A percentile compares a stretch with the other conserved stretches of the same genome.
Conservation (phyloP, 2,888 invertebrate species). For the Iphiclides podalirius region DNA sequence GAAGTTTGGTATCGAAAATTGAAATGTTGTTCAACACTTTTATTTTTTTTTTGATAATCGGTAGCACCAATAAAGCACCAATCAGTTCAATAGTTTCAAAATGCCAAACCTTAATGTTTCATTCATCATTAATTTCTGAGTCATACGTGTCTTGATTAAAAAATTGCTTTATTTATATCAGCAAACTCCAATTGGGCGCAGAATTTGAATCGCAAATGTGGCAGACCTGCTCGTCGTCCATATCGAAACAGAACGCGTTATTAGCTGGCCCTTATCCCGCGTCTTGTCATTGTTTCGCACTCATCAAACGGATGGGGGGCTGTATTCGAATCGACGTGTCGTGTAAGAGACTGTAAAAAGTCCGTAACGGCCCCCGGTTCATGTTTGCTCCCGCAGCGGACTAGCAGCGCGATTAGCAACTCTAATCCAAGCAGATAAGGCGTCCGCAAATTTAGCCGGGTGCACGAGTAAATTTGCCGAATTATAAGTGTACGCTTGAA, state of each 20-base stretch:
- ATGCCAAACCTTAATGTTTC: too few relatives aligned
- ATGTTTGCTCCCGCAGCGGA: constrained; percentile 12
- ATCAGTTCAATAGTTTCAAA: too few relatives aligned
- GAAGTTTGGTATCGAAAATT: too few relatives aligned
- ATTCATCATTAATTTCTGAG: too few relatives aligned
- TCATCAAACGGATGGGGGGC: constrained; percentile 50
- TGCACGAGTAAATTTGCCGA: constrained; percentile 35
- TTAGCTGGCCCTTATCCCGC: constrained; percentile 58
- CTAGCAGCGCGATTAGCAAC: neutral
- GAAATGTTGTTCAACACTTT: too few relatives aligned
- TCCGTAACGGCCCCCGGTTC: constrained; percentile 49
- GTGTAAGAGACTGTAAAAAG: constrained; percentile 75
- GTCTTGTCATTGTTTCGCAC: constrained; percentile 67
- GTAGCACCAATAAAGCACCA: too few relatives aligned
- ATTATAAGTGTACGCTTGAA: constrained; percentile 65
- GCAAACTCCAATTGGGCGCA: too few relatives aligned
- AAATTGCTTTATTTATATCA: too few relatives aligned
- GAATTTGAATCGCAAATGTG: constrained; percentile 37
- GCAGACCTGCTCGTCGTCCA: constrained; percentile 23
- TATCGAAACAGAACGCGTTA: constrained; percentile 41
- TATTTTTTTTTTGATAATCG: too few relatives aligned
- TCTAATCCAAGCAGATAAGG: constrained; percentile 5
- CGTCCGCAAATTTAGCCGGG: too few relatives aligned
- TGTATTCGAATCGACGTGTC: constrained; percentile 74
- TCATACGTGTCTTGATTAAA: too few relatives aligned